Evolutionary conservation across 2,113 vertebrate species (phyloP), one percentile per base, ranked within the genome.

Genomic region (Oostethus manadensis): DNA sequence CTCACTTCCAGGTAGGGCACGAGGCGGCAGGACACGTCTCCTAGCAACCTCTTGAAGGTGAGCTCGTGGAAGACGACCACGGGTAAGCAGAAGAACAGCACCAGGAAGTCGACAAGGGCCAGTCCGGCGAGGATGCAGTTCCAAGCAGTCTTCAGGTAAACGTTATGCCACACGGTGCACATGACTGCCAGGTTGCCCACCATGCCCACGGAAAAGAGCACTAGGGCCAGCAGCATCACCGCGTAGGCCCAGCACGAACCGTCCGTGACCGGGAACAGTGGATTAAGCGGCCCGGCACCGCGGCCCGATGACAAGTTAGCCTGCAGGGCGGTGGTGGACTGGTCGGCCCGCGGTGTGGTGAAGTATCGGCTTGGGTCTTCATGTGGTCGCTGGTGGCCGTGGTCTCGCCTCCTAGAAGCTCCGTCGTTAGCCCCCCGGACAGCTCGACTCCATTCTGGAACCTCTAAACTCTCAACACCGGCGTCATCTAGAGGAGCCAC

Each of bases 41-140:
- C 96, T 56, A 98, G 86, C 64, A 97, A 77, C 78, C 94, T 79
- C 77, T 84, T 93, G 78, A 91, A 85, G 67, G 94, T 94, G 71
- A 99, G 90, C 84, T 95, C 93, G 0, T 95, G 93, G 80, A 98
- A 95, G 77, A 96, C 85, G 59, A 98, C 91, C 21, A 99, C 77
- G 0, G 97, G 97, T 1, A 99, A 87, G 74, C 97, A 99, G 88
- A 97, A 94, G 81, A 98, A 95, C 38, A 98, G 93, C 68, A 99
- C 90, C 46, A 94, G 81, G 73, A 99, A 96, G 60, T 99, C 97
- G 91, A 94, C 97, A 70, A 98, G 89, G 1, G 97, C 95, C 70
- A 98, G 78, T 11, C 94, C 93, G 17, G 97, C 95, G 1, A 99
- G 90, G 73, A 97, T 89, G 72, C 93, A 91, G 88, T 98, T 95